These are phyloP conservation scores for Oxyscelio sp. DNA, from an alignment of 2,888 invertebrate species.

Conservation along the genomic window DNA sequence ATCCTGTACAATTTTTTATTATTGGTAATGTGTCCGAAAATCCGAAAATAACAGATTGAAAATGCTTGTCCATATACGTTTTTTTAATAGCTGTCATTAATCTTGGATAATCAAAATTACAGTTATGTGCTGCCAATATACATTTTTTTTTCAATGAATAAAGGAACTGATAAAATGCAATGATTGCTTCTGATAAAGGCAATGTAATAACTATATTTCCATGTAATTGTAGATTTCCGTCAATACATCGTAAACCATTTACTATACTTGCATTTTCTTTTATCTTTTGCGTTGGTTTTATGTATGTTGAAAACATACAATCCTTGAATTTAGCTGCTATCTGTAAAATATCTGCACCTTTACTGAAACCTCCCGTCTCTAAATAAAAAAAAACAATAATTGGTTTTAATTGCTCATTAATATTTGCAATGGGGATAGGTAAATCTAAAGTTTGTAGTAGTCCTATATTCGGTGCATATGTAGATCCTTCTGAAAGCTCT, in stretches of 20 bases:
- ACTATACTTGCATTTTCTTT: slow-evolving; percentile 36
- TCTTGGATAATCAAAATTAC: slow-evolving; percentile 16
- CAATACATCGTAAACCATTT: slow-evolving; percentile 27
- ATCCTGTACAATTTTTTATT: slow-evolving; percentile 26
- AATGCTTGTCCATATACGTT: not conserved
- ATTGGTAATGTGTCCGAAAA: slow-evolving; percentile 29
- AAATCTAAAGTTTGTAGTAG: not conserved
- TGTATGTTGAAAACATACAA: slow-evolving; percentile 26
- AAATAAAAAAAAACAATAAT: slow-evolving; percentile 53
- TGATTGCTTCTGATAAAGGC: not conserved
- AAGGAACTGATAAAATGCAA: not conserved
- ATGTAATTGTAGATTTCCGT: slow-evolving; percentile 23
- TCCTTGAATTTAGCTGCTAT: slow-evolving; percentile 55
- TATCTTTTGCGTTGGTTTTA: slow-evolving; percentile 50
- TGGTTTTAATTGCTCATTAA: no score
- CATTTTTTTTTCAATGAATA: not conserved
- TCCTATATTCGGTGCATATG: slow-evolving; percentile 14
- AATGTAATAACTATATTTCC: not conserved
- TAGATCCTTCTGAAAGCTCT: slow-evolving; percentile 52
- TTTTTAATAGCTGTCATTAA: not conserved
- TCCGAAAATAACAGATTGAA: not conserved
- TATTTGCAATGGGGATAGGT: no score
- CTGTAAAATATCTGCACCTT: slow-evolving; percentile 43
- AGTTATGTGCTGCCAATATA: slow-evolving; percentile 30
- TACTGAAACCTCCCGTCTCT: slow-evolving; percentile 52